Evolutionary conservation across 2,888 invertebrate genomes (phyloP), one percentile per base, ranked within the genome.

Genomic region (Melanophora roralis): DNA sequence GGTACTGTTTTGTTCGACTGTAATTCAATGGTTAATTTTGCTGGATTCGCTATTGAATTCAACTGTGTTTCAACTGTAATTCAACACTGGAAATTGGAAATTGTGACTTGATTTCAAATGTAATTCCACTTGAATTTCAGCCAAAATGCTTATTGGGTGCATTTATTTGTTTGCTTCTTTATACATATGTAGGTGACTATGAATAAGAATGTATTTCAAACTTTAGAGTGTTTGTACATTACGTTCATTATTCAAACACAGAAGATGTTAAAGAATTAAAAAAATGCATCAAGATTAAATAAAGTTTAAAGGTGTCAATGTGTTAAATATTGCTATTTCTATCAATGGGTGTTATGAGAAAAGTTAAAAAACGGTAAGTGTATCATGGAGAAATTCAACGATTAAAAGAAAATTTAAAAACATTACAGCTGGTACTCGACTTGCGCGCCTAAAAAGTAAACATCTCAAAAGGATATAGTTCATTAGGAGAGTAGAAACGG

Each of bases 231-330:
- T n/a, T n/a, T n/a, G 69, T 71, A 59, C 59, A 59, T 40, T 49
- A 38, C 27, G 32, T 38, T 27, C 27, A 59, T 59, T 49, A 49
- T 59, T 69, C 59, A 47, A 27, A 27, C 57, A 49, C 43, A 23
- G 6, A 32, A 69, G 49, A 69, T 49, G 36, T 40, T 59, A 45
- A 34, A 55, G 34, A 60, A 59, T 19, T 12, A 16, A 16, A 14
- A 40, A 40, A 57, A n/a, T 32, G 5, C 59, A 12, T 11, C 23
- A 38, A 49, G 62, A 55, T 36, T 21, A 36, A 51, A 19, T 62
- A 38, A 47, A 64, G 62, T 64, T 64, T 72, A 72, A 64, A 72
- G 72, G 72, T 72, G 72, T 72, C 72, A 72, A 72, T 55, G 53
- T 62, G 72, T 72, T 72, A 53, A 62, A 36, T 62, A 45, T 43